Percentiles rank a stretch among this genome's conserved stretches.
These are phyloP conservation scores for Stichopus horrens DNA, from an alignment of 53 echinoderm and acorn worm genomes.

Conservation along the genomic window DNA sequence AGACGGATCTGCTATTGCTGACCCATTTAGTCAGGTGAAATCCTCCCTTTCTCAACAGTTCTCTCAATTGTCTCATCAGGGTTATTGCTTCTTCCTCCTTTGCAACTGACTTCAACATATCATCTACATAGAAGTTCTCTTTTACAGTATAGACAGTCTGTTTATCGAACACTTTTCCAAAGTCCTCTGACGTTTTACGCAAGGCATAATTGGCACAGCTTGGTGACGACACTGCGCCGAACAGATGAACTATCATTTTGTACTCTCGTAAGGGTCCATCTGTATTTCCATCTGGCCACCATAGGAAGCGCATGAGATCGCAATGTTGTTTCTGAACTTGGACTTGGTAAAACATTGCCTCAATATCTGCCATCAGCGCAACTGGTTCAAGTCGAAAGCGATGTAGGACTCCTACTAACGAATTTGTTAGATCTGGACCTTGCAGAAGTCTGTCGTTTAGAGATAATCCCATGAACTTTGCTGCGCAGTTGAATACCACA, in stretches of 20 bases:
- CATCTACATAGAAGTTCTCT: slow-evolving; percentile 54
- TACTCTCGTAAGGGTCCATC: slow-evolving; percentile 46
- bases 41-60: slow-evolving; percentile 45
- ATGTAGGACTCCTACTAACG: slow-evolving; percentile 38
- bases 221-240: slow-evolving; percentile 66
- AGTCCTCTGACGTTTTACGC: slow-evolving; percentile 52
- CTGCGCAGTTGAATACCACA: slow-evolving; percentile 51
- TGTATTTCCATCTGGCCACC: slow-evolving; percentile 61
- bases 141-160: slow-evolving; percentile 8
- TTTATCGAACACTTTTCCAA: neutral
- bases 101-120: slow-evolving; percentile 39
- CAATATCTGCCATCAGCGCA: slow-evolving; percentile 47
- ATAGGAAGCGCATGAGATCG: slow-evolving; percentile 54
- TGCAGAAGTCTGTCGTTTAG: slow-evolving; percentile 48
- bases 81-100: slow-evolving; percentile 44
- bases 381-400: slow-evolving; percentile 52
- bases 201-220: slow-evolving; percentile 62
- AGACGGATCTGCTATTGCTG: slow-evolving; percentile 50
- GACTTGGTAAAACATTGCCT: slow-evolving; percentile 72
- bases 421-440: slow-evolving; percentile 48
- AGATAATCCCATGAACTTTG: slow-evolving; percentile 43
- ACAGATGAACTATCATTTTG: slow-evolving; percentile 61
- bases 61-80: slow-evolving; percentile 6
- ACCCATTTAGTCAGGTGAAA: slow-evolving; percentile 59
- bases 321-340: slow-evolving; percentile 54